Evolutionary conservation across 2,888 invertebrate genomes (phyloP).

Genomic region (Scaptomyza reducta): DNA sequence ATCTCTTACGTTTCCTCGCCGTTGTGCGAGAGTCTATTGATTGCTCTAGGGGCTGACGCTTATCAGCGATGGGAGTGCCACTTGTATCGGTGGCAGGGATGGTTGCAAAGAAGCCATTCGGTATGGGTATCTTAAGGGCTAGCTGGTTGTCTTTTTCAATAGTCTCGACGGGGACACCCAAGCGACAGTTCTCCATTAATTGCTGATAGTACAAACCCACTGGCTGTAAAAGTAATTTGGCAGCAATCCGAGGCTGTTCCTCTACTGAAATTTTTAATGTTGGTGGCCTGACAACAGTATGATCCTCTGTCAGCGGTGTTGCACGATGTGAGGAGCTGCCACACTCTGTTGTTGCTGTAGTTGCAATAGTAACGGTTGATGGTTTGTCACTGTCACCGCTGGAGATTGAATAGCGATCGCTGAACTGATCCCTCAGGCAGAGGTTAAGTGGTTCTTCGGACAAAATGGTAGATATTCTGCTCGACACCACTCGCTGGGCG

Average conservation of each 20-base stretch:
- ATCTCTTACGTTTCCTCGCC: constrained; percentile 86
- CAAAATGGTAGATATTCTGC: background rate
- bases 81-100: constrained; percentile 32
- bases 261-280: constrained; percentile 83
- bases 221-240: constrained; percentile 89
- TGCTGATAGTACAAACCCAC: constrained; percentile 91
- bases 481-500: constrained; percentile 2
- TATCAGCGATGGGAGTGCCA: constrained; percentile 10
- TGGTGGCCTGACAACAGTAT: constrained; percentile 83
- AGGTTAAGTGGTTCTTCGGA: constrained; percentile 91
- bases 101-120: constrained; percentile 73
- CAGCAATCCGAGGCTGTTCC: constrained; percentile 30
- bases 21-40: constrained; percentile 58
- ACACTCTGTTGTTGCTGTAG: constrained; percentile 71
- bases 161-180: constrained; percentile 81
- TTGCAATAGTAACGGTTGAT: constrained; percentile 65
- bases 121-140: constrained; percentile 81
- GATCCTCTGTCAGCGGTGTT: constrained; percentile 43
- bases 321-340: constrained; percentile 51
- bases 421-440: constrained; percentile 89
- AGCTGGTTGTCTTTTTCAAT: constrained; percentile 84
- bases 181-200: constrained; percentile 86
- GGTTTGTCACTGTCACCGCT: constrained; percentile 75
- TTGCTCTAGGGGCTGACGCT: constrained; percentile 42
- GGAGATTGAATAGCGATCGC: constrained; percentile 82